These are phyloP conservation scores for Melanotaenia pygmaea DNA, from an alignment of 2,797 vertebrate species.

Conservation along the genomic window DNA sequence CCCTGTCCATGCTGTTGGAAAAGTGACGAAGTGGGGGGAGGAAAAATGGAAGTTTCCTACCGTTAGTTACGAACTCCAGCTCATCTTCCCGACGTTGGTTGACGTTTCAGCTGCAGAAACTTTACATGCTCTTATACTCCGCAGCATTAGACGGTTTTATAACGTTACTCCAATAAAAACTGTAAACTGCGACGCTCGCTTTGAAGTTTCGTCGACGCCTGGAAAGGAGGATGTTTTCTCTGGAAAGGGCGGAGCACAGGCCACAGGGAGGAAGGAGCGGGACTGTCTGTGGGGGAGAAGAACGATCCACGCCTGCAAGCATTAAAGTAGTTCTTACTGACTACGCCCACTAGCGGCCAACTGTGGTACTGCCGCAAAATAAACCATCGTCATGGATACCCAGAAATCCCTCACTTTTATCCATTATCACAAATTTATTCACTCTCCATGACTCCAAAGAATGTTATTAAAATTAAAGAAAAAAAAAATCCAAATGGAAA, in stretches of 20 bases:
- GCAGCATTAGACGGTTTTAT: neutral
- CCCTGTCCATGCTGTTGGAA: conserved; percentile 21
- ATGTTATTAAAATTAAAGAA: no score
- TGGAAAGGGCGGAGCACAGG: conserved; percentile 54
- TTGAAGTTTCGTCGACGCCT: conserved; percentile 51
- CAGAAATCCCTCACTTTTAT: no score
- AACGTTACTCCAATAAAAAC: neutral
- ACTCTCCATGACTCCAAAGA: no score
- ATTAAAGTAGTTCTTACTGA: neutral
- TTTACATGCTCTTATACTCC: conserved; percentile 27
- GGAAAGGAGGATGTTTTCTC: conserved; percentile 22
- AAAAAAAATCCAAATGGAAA: no score
- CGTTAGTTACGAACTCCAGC: conserved; percentile 42
- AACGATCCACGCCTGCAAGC: neutral
- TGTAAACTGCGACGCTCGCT: neutral
- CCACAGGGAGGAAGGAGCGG: conserved; percentile 9
- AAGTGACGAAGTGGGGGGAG: neutral
- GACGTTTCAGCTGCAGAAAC: conserved; percentile 3
- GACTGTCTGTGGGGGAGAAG: neutral
- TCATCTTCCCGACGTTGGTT: conserved; percentile 32
- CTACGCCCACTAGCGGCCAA: neutral
- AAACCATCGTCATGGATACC: neutral
- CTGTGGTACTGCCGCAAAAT: neutral
- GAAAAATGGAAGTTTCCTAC: conserved; percentile 51
- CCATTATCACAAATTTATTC: no score